Evolutionary conservation across 92 coral and sea anemone species (phyloP).

Genomic region (Desmophyllum pertusum): DNA sequence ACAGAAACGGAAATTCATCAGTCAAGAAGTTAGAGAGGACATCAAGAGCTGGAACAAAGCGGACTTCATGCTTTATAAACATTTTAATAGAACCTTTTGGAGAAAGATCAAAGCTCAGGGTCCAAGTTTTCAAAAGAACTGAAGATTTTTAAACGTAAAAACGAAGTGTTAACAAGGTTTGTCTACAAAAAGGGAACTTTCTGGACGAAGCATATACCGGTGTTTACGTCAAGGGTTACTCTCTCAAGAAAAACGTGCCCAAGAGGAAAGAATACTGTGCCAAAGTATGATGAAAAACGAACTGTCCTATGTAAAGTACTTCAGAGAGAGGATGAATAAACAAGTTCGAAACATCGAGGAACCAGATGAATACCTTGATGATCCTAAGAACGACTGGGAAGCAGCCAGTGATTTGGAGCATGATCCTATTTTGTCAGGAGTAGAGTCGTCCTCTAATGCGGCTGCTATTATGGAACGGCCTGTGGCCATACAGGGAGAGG

Average conservation of each 20-base stretch:
- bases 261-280: slow-evolving; percentile 47
- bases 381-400: slow-evolving; percentile 87
- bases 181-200: slow-evolving; percentile 67
- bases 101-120: slow-evolving; percentile 71
- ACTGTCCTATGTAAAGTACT: slow-evolving; percentile 78
- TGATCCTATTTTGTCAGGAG: slow-evolving; percentile 62
- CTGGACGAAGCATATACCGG: slow-evolving; percentile 87
- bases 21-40: slow-evolving; percentile 62
- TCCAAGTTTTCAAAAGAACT: slow-evolving; percentile 72
- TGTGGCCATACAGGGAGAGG: not conserved
- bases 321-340: slow-evolving; percentile 51
- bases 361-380: slow-evolving; percentile 82
- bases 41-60: slow-evolving; percentile 82
- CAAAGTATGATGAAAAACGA: slow-evolving; percentile 83
- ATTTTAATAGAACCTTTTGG: slow-evolving; percentile 82
- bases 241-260: slow-evolving; percentile 64
- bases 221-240: slow-evolving; percentile 82
- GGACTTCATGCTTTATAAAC: slow-evolving; percentile 65
- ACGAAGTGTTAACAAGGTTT: slow-evolving; percentile 54
- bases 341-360: slow-evolving; percentile 63
- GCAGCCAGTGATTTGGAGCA: slow-evolving; percentile 72
- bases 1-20: slow-evolving; percentile 58
- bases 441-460: slow-evolving; percentile 30
- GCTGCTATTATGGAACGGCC: slow-evolving; percentile 21
- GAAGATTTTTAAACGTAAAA: slow-evolving; percentile 59